A percentile compares a stretch with the other conserved stretches of the same genome.
These are phyloP conservation scores for Anastrepha obliqua DNA, from an alignment of 1,140 invertebrate species.

Conservation along the genomic window DNA sequence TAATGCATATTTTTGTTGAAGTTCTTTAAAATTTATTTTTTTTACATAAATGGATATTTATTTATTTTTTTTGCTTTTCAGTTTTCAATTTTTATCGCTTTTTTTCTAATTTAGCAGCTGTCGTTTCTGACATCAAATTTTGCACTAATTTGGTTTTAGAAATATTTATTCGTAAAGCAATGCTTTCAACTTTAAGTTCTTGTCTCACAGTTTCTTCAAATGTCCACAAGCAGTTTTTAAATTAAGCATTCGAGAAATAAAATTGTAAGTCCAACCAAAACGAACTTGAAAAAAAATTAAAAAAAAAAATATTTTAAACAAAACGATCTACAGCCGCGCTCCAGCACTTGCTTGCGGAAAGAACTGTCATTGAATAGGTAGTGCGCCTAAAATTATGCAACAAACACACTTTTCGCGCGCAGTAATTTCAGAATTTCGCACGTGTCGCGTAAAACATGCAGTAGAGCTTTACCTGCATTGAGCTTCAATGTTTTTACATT, in stretches of 20 bases:
- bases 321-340: not conserved
- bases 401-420: too few species aligned
- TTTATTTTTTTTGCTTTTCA: not conserved
- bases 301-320: not conserved
- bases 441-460: too few species aligned
- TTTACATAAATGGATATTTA: not conserved
- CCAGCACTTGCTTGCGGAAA: not conserved
- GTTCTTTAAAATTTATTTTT: conserved; percentile 5
- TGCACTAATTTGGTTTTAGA: not conserved
- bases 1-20: not conserved
- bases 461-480: too few species aligned
- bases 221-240: not conserved
- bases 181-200: not conserved
- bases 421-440: too few species aligned
- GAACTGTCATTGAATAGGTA: too few species aligned
- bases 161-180: conserved; percentile 32
- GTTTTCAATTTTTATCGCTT: not conserved
- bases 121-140: conserved; percentile 57
- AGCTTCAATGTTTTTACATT: not conserved
- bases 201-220: not conserved
- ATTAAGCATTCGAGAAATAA: not conserved
- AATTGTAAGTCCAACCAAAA: not conserved
- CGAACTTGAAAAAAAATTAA: not conserved
- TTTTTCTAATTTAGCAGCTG: conserved; percentile 13
- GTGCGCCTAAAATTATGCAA: too few species aligned